Percentiles rank a stretch among this genome's conserved stretches.
These are phyloP conservation scores for Phaonia tiefii DNA, from an alignment of 2,888 invertebrate species.

Conservation along the genomic window DNA sequence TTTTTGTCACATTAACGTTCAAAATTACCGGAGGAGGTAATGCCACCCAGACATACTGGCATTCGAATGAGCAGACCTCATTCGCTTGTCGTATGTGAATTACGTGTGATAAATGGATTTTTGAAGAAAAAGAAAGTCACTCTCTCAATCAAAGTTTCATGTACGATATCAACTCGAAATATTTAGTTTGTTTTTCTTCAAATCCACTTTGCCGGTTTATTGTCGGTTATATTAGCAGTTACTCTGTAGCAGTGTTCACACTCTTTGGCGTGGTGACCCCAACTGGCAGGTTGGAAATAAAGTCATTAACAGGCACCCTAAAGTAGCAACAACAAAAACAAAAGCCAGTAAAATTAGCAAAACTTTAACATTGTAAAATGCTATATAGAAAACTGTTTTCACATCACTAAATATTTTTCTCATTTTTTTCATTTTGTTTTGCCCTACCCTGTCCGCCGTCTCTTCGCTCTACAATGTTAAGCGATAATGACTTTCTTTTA, in stretches of 20 bases:
- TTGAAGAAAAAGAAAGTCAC: slow-evolving; percentile 50
- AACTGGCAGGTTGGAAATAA: slow-evolving; percentile 15
- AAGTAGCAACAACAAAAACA: neutral
- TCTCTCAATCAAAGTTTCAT: slow-evolving; percentile 21
- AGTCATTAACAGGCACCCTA: neutral
- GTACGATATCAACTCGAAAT: neutral
- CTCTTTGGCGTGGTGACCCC: slow-evolving; percentile 37
- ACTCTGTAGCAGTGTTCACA: neutral
- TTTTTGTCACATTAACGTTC: slow-evolving; percentile 42
- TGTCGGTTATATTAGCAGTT: neutral
- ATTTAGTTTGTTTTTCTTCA: neutral
- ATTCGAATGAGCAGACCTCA: neutral
- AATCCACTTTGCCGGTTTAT: neutral
- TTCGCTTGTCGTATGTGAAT: slow-evolving; percentile 26
- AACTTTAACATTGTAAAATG: slow-evolving; percentile 4
- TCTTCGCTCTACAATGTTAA: neutral
- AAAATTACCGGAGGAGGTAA: slow-evolving; percentile 15
- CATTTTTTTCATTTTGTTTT: neutral
- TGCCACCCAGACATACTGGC: neutral
- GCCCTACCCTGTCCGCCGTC: neutral
- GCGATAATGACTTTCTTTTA: slow-evolving; percentile 15
- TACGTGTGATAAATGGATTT: slow-evolving; percentile 35
- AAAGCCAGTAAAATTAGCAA: slow-evolving; percentile 22
- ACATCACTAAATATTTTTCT: slow-evolving; percentile 42
- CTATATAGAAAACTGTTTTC: slow-evolving; percentile 30